Percentiles rank a stretch among this genome's conserved stretches.
Evolutionary conservation across 2,797 vertebrate species (phyloP).

Genomic region (Paguma larvata): DNA sequence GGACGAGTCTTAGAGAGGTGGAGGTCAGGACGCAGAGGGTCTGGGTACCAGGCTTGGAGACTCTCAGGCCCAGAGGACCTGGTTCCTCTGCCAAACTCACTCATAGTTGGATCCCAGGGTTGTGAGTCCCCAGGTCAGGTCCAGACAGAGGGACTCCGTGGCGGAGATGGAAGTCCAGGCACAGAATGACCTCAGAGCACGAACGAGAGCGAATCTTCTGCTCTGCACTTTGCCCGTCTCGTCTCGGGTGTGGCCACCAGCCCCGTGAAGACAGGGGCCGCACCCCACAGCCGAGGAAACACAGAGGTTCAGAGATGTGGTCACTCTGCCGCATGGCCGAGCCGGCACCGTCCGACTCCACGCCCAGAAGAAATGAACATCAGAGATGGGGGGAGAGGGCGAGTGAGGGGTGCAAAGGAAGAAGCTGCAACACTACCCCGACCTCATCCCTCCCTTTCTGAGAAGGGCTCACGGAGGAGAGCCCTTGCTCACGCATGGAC

Average conservation of each 20-base stretch:
- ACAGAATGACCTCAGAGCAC: not conserved
- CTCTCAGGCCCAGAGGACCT: not conserved
- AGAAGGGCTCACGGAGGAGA: not conserved
- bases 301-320: not conserved
- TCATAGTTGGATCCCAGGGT: not conserved
- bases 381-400: not conserved
- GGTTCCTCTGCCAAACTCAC: not conserved
- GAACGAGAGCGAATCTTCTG: not conserved
- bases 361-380: not conserved
- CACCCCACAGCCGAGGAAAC: not conserved
- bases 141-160: not conserved
- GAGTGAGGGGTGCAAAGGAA: not conserved
- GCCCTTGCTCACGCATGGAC: not conserved
- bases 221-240: rapidly evolving
- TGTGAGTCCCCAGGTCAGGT: not conserved
- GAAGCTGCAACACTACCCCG: not conserved
- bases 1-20: not conserved
- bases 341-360: not conserved
- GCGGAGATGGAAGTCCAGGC: not conserved
- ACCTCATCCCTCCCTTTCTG: not conserved
- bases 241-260: rapidly evolving
- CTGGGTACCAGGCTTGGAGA: not conserved
- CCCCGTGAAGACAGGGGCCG: too few species aligned
- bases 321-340: not conserved
- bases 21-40: not conserved